Evolutionary conservation across 2,797 vertebrate species (phyloP).

Genomic region (Notolabrus celidotus): DNA sequence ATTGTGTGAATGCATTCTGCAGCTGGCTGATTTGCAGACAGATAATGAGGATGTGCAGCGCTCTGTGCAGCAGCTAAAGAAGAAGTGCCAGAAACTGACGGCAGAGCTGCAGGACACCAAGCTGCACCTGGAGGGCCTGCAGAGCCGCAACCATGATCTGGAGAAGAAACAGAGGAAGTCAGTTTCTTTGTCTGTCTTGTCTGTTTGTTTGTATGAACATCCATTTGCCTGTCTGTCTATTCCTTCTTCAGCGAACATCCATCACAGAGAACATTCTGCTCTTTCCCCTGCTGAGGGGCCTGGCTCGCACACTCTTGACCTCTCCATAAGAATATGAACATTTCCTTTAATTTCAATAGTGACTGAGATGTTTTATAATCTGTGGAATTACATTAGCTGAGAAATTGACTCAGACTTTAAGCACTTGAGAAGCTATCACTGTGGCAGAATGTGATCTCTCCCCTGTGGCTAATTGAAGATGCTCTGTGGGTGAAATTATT

Average conservation of each 20-base stretch:
- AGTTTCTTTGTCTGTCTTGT: constrained; percentile 57
- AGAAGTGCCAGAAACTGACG: constrained; percentile 93
- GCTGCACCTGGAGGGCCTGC: constrained; percentile 96
- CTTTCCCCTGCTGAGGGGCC: constrained; percentile 43
- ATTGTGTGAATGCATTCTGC: constrained; percentile 60
- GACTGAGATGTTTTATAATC: constrained; percentile 78
- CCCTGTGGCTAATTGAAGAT: constrained; percentile 85
- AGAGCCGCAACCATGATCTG: constrained; percentile 96
- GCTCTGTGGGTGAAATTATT: constrained; percentile 84
- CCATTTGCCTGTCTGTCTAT: not conserved
- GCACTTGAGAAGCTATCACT: constrained; percentile 80
- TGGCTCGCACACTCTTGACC: constrained; percentile 38
- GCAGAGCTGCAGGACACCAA: constrained; percentile 97
- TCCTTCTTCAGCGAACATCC: constrained; percentile 29
- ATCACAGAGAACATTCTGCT: constrained; percentile 34
- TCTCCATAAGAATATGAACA: constrained; percentile 52
- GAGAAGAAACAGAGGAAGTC: constrained; percentile 99
- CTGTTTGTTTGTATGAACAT: not conserved
- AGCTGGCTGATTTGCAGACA: constrained; percentile 94
- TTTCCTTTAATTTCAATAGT: constrained; percentile 76
- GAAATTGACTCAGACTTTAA: constrained; percentile 81
- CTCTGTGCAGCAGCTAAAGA: constrained; percentile 93
- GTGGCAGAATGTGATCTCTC: constrained; percentile 83
- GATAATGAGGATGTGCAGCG: constrained; percentile 95
- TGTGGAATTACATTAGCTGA: constrained; percentile 80